Conservation (phyloP, 2,113 vertebrate species). For the Carettochelys insculpta region DNA sequence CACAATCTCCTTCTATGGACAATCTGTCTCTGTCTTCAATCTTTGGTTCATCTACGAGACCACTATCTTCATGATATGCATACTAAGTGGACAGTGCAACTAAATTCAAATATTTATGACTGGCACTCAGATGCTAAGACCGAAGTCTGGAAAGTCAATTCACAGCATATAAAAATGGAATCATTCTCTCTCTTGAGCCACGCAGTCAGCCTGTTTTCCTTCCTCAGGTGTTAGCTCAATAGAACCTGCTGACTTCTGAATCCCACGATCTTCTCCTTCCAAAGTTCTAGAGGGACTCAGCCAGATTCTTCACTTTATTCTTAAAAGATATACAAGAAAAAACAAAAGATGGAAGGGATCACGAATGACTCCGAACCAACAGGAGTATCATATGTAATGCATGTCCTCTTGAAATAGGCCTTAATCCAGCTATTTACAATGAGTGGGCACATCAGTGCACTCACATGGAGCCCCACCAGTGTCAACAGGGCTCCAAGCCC, state of each 20-base stretch:
- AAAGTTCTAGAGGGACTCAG: neutral
- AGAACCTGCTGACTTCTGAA: neutral
- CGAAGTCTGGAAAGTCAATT: neutral
- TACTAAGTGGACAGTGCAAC: neutral
- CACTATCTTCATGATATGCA: neutral
- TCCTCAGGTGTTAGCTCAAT: neutral
- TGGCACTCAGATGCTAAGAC: neutral
- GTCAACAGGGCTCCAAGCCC: neutral
- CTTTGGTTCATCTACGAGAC: neutral
- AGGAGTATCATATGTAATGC: neutral
- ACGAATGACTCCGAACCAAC: neutral
- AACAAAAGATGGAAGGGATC: too few species aligned
- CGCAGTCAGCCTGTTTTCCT: neutral
- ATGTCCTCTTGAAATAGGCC: neutral
- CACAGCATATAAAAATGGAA: neutral
- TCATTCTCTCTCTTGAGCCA: neutral
- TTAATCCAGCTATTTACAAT: too few species aligned
- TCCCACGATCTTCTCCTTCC: neutral
- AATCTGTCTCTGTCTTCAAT: neutral
- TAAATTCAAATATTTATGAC: neutral
- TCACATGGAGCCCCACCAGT: neutral
- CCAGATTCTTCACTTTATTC: neutral
- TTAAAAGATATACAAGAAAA: too few species aligned
- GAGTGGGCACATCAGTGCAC: neutral
- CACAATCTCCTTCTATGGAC: neutral